Percentiles rank a stretch among this genome's conserved stretches.
Evolutionary conservation across 2,113 vertebrate genomes (phyloP).

Genomic region (Bubo scandiacus): DNA sequence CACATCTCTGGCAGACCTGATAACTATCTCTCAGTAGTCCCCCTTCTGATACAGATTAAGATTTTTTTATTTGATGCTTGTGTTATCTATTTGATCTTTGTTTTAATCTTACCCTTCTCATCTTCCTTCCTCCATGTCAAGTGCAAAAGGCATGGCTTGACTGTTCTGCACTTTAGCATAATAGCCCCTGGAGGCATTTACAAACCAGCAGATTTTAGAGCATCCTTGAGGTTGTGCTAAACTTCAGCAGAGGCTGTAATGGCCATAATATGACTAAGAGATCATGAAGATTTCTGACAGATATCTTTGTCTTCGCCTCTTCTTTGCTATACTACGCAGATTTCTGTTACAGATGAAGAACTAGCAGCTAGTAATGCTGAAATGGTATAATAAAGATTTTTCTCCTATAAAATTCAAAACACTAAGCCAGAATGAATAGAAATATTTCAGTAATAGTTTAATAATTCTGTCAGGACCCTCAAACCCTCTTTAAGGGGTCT

Average conservation of each 20-base stretch:
- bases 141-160: not conserved
- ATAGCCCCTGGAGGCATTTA: not conserved
- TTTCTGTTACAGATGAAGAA: not conserved
- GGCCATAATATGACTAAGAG: not conserved
- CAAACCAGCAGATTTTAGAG: not conserved
- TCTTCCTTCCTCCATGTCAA: not conserved
- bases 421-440: not conserved
- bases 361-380: not conserved
- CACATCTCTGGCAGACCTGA: not conserved
- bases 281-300: not conserved
- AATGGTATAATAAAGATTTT: not conserved
- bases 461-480: not conserved
- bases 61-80: not conserved
- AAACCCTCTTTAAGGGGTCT: not conserved
- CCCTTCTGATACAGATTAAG: not conserved
- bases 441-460: not conserved
- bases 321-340: not conserved
- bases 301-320: not conserved
- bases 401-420: not conserved
- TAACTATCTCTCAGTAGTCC: not conserved
- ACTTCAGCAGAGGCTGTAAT: not conserved
- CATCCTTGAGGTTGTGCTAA: not conserved
- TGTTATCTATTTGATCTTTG: not conserved
- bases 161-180: not conserved
- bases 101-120: not conserved